Evolutionary conservation across 2,797 vertebrate genomes (phyloP), one percentile per base, ranked within the genome.

Genomic region (Parambassis ranga): DNA sequence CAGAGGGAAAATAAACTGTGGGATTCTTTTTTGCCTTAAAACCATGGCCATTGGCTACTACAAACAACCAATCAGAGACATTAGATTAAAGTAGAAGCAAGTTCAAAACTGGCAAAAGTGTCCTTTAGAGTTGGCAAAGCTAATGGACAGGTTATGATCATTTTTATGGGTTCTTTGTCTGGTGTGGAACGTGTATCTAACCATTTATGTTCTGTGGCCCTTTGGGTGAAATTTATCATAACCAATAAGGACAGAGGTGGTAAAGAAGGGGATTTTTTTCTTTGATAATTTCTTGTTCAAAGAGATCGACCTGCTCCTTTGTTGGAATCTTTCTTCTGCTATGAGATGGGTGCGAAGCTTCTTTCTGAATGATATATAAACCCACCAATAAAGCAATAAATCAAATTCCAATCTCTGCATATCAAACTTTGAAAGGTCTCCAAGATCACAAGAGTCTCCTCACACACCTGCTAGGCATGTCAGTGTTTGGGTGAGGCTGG

Each of bases 391-490:
- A 7, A 60, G 66, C 72, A 1, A 75, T 90, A 87, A 88, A 89
- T 90, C 86, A 83, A 73, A 89, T 75, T 85, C 71, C 70, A 89
- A 81, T 87, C 53, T 81, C 50, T 62, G 48, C 26, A 11, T 61
- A 78, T 82, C 28, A 72, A 74, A 85, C 80, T 85, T 82, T 85
- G 77, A 87, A 87, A 85, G 61, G 71, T 73, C 66, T 87, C 70
- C 71, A 89, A 87, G 85, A 88, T 85, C 79, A 81, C 63, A 86
- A 71, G 78, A 84, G 68, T 77, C 79, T 72, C 66, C 64, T 67
- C 46, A 77, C 73, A 86, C 83, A 87, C 86, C 90, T 89, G 88
- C 79, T 79, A 51, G 83, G 80, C 83, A 83, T 85, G 76, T 89
- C 83, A 85, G 74, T 55, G 79, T 86, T 81, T 75, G 71, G 84